These are phyloP conservation scores for Mallotus villosus DNA, from an alignment of 2,797 vertebrate species.

Conservation along the genomic window DNA sequence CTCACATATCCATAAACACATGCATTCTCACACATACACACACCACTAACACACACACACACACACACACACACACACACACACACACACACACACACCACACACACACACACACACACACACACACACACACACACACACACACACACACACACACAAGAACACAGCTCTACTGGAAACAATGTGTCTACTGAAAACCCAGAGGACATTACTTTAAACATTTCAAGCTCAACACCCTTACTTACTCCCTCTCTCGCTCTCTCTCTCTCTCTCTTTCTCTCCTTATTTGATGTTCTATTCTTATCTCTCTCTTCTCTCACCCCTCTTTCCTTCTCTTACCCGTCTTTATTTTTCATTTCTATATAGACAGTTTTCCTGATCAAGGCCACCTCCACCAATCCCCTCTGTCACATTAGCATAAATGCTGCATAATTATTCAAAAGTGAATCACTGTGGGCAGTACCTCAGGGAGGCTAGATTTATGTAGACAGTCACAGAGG, in stretches of 20 bases:
- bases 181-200: conserved; percentile 4
- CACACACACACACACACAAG: conserved; percentile 18
- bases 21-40: not conserved
- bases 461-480: not conserved
- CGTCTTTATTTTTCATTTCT: conserved; percentile 4
- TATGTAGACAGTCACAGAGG: not conserved
- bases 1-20: not conserved
- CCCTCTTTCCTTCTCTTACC: not conserved
- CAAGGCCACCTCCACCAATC: conserved; percentile 12
- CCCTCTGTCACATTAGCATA: conserved; percentile 5
- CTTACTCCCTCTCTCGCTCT: not conserved
- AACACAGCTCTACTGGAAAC: conserved; percentile 8
- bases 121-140: not conserved
- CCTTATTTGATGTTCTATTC: not conserved
- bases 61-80: not conserved
- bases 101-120: not conserved
- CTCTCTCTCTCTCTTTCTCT: not conserved
- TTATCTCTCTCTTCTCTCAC: not conserved
- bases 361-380: conserved; percentile 7
- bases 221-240: conserved; percentile 5
- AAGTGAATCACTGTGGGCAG: not conserved
- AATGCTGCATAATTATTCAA: not conserved
- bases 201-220: conserved; percentile 5
- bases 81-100: not conserved
- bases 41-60: too few species aligned